Evolutionary conservation across 2,888 invertebrate genomes (phyloP), one percentile per base, ranked within the genome.

Genomic region (Chironomus riparius): DNA sequence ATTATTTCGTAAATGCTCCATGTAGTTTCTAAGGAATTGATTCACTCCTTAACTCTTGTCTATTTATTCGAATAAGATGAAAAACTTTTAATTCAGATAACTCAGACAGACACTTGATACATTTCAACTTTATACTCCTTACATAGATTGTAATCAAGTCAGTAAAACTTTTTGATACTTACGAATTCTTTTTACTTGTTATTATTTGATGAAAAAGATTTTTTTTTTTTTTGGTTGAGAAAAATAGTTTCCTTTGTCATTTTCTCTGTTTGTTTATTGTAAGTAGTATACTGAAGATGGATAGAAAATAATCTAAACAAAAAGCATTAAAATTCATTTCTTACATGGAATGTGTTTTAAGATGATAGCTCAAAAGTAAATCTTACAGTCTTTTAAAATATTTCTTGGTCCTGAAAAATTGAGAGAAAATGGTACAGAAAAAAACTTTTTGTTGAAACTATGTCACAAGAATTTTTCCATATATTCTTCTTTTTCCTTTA

Each of bases 31-130:
- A 22, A 65, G 13, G 65, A 65, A 65, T 56, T 56, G 56, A 65
- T 13, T 18, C 65, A 24, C 65, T 65, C 24, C 65, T 65, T 65
- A 65, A 65, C 65, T 65, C 65, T 65, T 24, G 65, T 24, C 65
- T 65, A 22, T 65, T 65, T 65, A 24, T 65, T 65, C 65, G 47
- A 28, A 62, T 7, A 61, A 62, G 62, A 72, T 24, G 72, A 18
- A 47, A 71, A 71, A 56, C 24, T 71, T 71, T 56, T 56, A 71
- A 72, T 50, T 72, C 72, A 72, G 72, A 72, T 72, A 62, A 70
- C 70, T 24, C 22, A 70, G 70, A 48, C 70, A 70, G 22, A 62
- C 68, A 68, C 47, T 72, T 50, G 72, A 50, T 50, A 72, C n/a
- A 22, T 22, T 61, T 65, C 65, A 65, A 24, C 65, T 65, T 65